phyloP scores from a whole-genome alignment of 2,113 vertebrate species.

The Morone chrysops region DNA sequence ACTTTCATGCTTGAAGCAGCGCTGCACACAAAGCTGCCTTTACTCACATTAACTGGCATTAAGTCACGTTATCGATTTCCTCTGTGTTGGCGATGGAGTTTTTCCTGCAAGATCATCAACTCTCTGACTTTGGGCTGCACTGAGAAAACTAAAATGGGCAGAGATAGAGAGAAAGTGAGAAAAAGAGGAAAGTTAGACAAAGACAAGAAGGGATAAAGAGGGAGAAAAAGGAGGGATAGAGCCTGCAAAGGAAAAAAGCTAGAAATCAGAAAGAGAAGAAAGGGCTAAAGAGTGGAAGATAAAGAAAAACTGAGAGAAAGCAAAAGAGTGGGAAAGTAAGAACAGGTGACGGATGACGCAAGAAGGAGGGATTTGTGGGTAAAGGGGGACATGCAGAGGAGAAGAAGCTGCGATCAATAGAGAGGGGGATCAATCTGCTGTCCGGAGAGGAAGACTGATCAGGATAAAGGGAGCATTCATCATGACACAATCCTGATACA shows the following conservation, averaged over 20 bases:
- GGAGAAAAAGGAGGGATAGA: not conserved
- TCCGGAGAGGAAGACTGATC: constrained; percentile 61
- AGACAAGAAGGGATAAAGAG: not conserved
- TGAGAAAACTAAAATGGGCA: constrained; percentile 1
- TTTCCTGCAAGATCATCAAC: constrained; percentile 56
- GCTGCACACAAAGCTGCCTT: constrained; percentile 2
- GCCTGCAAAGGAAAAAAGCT: not conserved
- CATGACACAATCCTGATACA: constrained; percentile 46
- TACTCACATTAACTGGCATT: constrained; percentile 39
- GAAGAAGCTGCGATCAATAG: constrained; percentile 47
- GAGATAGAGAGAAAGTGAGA: not conserved
- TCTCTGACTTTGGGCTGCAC: constrained; percentile 47
- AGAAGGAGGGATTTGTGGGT: constrained; percentile 40
- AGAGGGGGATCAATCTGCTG: constrained; percentile 53
- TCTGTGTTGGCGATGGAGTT: constrained; percentile 31
- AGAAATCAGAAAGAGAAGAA: not conserved
- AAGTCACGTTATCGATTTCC: constrained; percentile 47
- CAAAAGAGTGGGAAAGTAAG: not conserved
- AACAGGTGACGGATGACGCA: constrained; percentile 43
- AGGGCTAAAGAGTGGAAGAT: not conserved
- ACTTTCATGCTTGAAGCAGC: not conserved
- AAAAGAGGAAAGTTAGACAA: not conserved
- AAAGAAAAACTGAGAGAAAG: not conserved
- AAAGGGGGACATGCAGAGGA: constrained; percentile 34
- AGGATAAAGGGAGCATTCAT: constrained; percentile 49